Evolutionary conservation across 2,888 invertebrate genomes (phyloP).

Genomic region (Graphium colonna): DNA sequence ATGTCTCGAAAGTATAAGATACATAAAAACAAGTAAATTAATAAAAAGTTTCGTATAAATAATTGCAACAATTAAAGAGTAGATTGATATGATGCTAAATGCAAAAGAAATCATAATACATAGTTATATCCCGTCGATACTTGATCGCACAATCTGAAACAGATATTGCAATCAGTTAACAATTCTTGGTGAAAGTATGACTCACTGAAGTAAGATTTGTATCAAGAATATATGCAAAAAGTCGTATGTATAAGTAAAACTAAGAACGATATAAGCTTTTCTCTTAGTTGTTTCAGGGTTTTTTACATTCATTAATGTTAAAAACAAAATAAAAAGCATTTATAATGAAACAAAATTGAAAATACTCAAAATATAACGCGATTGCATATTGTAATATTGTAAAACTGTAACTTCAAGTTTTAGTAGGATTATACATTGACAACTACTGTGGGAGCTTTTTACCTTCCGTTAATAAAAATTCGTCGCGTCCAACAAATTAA

Average conservation of each 20-base stretch:
- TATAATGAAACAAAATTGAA: not conserved
- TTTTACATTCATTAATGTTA: not conserved
- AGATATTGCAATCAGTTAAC: not conserved
- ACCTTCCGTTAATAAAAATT: not conserved
- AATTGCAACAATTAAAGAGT: too few relatives aligned
- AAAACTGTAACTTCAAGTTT: not conserved
- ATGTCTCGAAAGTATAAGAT: too few relatives aligned
- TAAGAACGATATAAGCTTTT: too few relatives aligned
- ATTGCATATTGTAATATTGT: not conserved
- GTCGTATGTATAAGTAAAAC: too few relatives aligned
- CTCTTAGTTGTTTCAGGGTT: too few relatives aligned
- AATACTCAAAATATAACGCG: not conserved
- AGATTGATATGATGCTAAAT: too few relatives aligned
- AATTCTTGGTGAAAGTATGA: slow-evolving; percentile 16
- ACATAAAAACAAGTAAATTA: too few relatives aligned
- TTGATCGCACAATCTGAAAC: too few relatives aligned
- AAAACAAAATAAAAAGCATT: slow-evolving; percentile 5
- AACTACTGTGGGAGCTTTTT: not conserved
- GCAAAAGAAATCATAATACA: too few relatives aligned
- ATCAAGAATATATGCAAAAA: not conserved
- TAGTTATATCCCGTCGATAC: too few relatives aligned
- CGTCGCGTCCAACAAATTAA: not conserved
- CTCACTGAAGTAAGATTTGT: not conserved
- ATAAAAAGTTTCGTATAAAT: too few relatives aligned
- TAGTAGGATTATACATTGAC: slow-evolving; percentile 1